Evolutionary conservation across 2,797 vertebrate genomes (phyloP).

Genomic region (Cephalopachus bancanus): DNA sequence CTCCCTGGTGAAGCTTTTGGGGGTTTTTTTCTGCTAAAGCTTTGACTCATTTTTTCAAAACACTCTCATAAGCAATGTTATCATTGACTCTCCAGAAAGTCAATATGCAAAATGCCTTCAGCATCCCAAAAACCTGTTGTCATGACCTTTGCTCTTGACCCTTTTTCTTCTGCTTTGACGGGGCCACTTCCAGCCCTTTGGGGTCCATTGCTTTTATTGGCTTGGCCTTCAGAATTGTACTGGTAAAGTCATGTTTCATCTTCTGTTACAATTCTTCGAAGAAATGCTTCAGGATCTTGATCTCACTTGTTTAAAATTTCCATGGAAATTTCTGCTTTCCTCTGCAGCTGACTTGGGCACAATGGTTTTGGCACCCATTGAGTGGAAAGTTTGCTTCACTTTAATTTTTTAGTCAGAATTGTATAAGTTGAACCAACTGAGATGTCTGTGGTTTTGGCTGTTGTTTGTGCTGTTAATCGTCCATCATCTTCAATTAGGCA

Average conservation of each 20-base stretch:
- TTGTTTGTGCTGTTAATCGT: not conserved
- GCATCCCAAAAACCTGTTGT: not conserved
- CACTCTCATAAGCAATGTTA: not conserved
- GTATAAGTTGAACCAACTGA: not conserved
- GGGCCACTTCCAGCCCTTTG: not conserved
- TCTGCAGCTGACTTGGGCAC: not conserved
- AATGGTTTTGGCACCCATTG: not conserved
- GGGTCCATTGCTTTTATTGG: not conserved
- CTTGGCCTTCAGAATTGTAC: not conserved
- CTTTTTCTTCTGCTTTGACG: not conserved
- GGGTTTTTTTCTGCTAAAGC: not conserved
- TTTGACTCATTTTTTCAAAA: not conserved
- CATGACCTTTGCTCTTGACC: not conserved
- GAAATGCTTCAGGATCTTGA: not conserved
- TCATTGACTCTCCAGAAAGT: not conserved
- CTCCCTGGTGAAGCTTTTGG: not conserved
- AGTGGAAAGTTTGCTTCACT: not conserved
- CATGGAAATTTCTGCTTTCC: not conserved
- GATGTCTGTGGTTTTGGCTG: not conserved
- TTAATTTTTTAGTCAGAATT: not conserved
- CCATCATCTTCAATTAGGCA: not conserved
- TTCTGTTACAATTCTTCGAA: not conserved
- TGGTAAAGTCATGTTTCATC: not conserved
- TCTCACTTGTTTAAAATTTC: not conserved
- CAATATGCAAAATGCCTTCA: not conserved